phyloP scores from a whole-genome alignment of 2,797 vertebrate species.

The Tragopan temminckii region DNA sequence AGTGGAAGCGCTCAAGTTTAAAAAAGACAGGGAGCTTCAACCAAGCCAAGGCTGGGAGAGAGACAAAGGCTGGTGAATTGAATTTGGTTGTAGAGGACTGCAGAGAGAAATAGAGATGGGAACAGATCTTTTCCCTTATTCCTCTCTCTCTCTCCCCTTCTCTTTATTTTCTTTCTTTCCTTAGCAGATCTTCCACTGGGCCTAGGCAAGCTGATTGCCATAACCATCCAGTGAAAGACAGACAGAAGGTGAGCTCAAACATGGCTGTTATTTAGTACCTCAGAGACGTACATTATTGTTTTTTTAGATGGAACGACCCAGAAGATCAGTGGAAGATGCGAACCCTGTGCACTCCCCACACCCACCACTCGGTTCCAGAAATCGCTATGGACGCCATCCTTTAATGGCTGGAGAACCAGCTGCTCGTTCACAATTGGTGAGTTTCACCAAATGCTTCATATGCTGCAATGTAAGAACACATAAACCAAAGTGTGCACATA shows the following conservation, averaged over 20 bases:
- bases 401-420: slow-evolving; percentile 78
- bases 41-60: neutral
- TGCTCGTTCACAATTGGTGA: slow-evolving; percentile 85
- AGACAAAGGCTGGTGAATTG: neutral
- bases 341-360: slow-evolving; percentile 81
- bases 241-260: neutral
- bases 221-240: neutral
- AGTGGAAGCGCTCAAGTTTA: neutral
- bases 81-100: neutral
- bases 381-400: slow-evolving; percentile 58
- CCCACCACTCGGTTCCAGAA: slow-evolving; percentile 83
- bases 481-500: accelerated
- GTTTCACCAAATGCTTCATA: slow-evolving; percentile 7
- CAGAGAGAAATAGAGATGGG: neutral
- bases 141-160: neutral
- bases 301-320: slow-evolving; percentile 84
- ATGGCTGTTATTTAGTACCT: neutral
- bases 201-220: neutral
- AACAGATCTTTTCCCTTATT: neutral
- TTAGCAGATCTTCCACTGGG: neutral
- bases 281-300: neutral
- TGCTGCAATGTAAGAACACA: accelerated
- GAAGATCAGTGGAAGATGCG: slow-evolving; percentile 80
- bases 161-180: neutral
- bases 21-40: neutral